phyloP scores from a whole-genome alignment of 1,140 invertebrate genomes.

The Drosophila triauraria region DNA sequence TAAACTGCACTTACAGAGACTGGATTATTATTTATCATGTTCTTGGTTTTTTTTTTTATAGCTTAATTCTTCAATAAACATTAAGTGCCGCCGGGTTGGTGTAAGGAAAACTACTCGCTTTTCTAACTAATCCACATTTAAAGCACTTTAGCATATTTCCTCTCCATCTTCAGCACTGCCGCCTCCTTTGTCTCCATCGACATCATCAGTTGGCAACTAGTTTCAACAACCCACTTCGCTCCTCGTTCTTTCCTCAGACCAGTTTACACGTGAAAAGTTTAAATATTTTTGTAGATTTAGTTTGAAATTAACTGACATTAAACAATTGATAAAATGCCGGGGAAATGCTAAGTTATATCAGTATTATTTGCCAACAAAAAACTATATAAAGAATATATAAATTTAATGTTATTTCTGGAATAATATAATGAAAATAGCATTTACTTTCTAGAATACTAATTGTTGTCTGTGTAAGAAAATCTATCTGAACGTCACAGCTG shows the following conservation, averaged over 20 bases:
- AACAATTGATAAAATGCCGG: neutral
- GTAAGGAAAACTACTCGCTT: neutral
- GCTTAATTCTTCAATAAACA: slow-evolving; percentile 22
- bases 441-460: too few relatives aligned
- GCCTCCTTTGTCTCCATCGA: neutral
- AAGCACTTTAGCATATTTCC: slow-evolving; percentile 63
- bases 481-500: slow-evolving; percentile 31
- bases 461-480: slow-evolving; percentile 9
- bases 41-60: slow-evolving; percentile 5
- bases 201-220: slow-evolving; percentile 18
- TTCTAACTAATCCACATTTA: slow-evolving; percentile 60
- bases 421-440: too few relatives aligned
- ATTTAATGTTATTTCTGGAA: neutral
- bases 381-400: neutral
- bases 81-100: neutral
- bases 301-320: neutral
- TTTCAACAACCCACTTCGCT: slow-evolving; percentile 4
- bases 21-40: slow-evolving; percentile 13
- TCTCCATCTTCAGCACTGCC: slow-evolving; percentile 2
- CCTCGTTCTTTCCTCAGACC: neutral
- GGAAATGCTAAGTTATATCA: neutral
- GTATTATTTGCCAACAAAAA: neutral
- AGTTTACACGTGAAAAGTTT: neutral
- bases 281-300: neutral
- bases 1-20: slow-evolving; percentile 14